A percentile compares a stretch with the other conserved stretches of the same genome.
phyloP scores from a whole-genome alignment of 1,140 invertebrate species.

The Megathymus violae region DNA sequence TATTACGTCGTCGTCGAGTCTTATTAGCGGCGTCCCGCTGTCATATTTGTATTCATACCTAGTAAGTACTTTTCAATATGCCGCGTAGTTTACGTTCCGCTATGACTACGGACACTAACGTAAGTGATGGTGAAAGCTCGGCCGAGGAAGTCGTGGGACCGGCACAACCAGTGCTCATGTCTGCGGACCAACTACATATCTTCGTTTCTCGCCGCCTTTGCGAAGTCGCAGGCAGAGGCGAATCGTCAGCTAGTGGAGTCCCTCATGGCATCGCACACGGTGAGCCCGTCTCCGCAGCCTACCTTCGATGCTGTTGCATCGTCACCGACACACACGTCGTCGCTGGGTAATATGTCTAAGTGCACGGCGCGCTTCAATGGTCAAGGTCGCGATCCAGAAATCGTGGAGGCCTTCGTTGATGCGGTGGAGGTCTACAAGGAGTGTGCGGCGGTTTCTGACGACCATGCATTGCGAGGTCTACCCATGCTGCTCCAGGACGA shows the following conservation, averaged over 20 bases:
- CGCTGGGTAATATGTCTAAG: background rate
- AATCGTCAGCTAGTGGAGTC: background rate
- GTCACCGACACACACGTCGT: too few species aligned
- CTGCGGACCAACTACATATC: background rate
- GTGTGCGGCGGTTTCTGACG: background rate
- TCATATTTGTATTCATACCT: too few species aligned
- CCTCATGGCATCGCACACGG: background rate
- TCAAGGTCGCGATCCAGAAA: background rate
- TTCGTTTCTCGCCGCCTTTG: background rate
- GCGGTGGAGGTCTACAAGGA: background rate
- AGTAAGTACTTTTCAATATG: too few species aligned
- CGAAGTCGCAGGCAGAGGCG: background rate
- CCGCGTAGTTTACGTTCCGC: too few species aligned
- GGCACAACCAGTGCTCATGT: background rate
- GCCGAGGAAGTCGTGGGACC: too few species aligned
- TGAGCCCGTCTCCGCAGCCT: background rate
- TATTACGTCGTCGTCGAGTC: too few species aligned
- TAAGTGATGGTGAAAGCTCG: too few species aligned
- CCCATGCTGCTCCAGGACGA: background rate
- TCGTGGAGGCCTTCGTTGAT: background rate
- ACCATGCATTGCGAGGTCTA: background rate
- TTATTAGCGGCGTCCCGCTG: too few species aligned
- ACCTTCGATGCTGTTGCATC: too few species aligned
- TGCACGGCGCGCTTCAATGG: constrained; percentile 11
- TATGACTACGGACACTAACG: too few species aligned